A percentile compares a stretch with the other conserved stretches of the same genome.
These are phyloP conservation scores for Zaprionus inermis DNA, from an alignment of 1,140 invertebrate genomes.

Conservation along the genomic window DNA sequence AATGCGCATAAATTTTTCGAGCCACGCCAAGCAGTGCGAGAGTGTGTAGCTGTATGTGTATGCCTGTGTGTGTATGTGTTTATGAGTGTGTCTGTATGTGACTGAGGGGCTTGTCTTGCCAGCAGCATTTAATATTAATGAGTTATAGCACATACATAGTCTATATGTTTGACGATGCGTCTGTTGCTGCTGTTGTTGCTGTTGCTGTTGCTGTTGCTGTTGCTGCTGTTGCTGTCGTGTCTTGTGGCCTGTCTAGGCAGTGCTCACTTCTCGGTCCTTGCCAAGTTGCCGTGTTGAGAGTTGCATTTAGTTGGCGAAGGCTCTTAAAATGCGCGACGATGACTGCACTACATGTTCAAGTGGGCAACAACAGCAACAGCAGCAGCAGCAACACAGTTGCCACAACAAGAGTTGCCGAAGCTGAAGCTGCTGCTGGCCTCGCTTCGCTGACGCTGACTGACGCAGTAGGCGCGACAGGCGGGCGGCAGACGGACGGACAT, in stretches of 20 bases:
- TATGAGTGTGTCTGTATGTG: conserved; percentile 34
- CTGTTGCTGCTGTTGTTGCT: conserved; percentile 44
- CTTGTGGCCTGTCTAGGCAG: conserved; percentile 52
- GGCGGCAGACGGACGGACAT: conserved; percentile 22
- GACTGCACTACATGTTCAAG: conserved; percentile 78
- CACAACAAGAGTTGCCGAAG: conserved; percentile 22
- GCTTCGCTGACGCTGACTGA: conserved; percentile 44
- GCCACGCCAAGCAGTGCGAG: conserved; percentile 17
- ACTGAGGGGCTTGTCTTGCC: conserved; percentile 73
- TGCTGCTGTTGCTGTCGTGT: conserved; percentile 54
- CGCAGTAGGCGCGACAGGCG: conserved; percentile 47
- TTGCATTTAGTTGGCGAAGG: conserved; percentile 73
- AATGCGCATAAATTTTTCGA: conserved; percentile 79
- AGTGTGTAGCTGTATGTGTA: neutral
- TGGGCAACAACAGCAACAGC: conserved; percentile 52
- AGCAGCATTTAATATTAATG: conserved; percentile 81
- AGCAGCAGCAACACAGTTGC: conserved; percentile 16
- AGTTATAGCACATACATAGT: conserved; percentile 82
- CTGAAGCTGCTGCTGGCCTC: conserved; percentile 37
- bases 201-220: conserved; percentile 35
- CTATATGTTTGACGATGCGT: conserved; percentile 82
- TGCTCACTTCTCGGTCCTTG: conserved; percentile 50
- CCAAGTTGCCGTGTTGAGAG: conserved; percentile 65
- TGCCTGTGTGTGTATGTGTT: conserved; percentile 9
- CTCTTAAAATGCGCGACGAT: conserved; percentile 68